phyloP scores from a whole-genome alignment of 2,113 vertebrate genomes.

The Myrmecobius fasciatus region DNA sequence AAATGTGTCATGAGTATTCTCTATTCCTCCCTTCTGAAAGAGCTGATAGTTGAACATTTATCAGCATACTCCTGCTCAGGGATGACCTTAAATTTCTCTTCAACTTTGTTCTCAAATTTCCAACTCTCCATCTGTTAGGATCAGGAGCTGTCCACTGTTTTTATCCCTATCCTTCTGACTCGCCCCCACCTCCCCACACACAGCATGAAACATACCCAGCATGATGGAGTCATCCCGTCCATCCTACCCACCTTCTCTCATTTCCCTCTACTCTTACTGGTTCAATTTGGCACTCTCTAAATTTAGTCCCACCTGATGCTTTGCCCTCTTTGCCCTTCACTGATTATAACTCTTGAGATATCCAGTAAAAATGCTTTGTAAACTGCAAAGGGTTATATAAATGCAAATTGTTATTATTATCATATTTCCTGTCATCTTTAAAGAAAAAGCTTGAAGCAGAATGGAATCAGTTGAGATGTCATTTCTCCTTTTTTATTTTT shows the following conservation, averaged over 20 bases:
- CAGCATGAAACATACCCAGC: not conserved
- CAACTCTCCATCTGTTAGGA: not conserved
- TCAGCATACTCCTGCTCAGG: not conserved
- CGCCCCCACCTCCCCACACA: not conserved
- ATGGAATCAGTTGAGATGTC: not conserved
- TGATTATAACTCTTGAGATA: not conserved
- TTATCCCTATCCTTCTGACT: not conserved
- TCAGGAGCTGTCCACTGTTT: not conserved
- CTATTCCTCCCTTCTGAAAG: not conserved
- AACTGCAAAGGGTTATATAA: not conserved
- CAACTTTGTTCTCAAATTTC: not conserved
- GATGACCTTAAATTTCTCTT: not conserved
- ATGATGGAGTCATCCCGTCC: not conserved
- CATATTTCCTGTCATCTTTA: not conserved
- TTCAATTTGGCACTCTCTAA: not conserved
- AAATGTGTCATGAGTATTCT: not conserved
- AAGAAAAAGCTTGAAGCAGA: not conserved
- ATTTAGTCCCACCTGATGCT: not conserved
- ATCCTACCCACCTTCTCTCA: not conserved
- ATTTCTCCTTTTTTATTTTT: not conserved
- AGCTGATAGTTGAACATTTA: not conserved
- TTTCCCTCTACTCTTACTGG: not conserved
- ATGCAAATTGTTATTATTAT: not conserved
- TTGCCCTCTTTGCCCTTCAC: constrained; percentile 1
- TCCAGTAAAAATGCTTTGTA: not conserved